Conservation (phyloP, 2,797 vertebrate species). For the Clarias pachynema region DNA sequence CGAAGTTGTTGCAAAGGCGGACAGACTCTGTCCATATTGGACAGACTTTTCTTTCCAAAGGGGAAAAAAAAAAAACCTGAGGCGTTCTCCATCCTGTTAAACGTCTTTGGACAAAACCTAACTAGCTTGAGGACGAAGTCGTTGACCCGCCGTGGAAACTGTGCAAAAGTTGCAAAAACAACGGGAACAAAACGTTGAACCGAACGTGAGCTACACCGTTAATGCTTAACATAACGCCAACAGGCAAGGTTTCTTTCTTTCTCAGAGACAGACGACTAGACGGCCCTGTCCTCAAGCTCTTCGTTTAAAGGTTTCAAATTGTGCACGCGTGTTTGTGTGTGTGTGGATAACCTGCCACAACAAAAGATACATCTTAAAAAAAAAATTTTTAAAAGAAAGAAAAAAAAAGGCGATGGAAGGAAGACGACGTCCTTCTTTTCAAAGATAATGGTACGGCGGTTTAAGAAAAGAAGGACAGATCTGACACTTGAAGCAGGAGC, state of each 20-base stretch:
- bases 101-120: neutral
- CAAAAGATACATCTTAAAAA: neutral
- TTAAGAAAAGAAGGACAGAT: neutral
- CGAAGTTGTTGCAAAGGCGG: neutral
- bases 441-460: neutral
- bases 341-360: neutral
- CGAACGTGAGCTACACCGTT: neutral
- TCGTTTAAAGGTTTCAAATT: too few species aligned
- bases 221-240: neutral
- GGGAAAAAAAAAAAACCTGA: too few species aligned
- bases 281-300: neutral
- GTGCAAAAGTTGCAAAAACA: neutral
- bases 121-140: neutral
- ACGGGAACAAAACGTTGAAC: neutral
- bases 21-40: too few species aligned
- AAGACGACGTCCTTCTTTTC: constrained; percentile 17
- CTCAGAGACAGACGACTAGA: neutral
- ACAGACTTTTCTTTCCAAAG: neutral
- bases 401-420: neutral
- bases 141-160: neutral
- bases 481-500: neutral
- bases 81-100: neutral
- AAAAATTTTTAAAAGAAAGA: neutral
- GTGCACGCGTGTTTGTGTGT: too few species aligned
- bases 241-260: neutral